Evolutionary conservation across 2,888 invertebrate species (phyloP), one percentile per base, ranked within the genome.

Genomic region (Rhorus exstirpatorius): DNA sequence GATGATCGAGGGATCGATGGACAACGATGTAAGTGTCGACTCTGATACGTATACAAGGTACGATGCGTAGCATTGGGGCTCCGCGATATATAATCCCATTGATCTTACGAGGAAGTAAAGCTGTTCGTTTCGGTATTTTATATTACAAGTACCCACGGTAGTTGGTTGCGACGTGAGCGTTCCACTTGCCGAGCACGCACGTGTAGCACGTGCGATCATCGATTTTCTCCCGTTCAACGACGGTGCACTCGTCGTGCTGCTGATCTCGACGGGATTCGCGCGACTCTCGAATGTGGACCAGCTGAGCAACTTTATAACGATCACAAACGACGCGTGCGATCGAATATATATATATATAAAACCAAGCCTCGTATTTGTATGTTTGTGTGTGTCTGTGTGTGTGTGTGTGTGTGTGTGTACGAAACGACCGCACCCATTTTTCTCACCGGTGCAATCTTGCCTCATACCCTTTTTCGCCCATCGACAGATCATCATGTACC

Each of bases 201-300:
- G 78, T 68, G 68, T 74, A 81, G 78, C 81, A 78, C 81, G 81
- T 74, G 81, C 78, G 78, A 81, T 81, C 81, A 81, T 78, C 81
- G 81, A 81, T 81, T 81, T 78, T 81, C 77, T 78, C 81, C 63
- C 38, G 55, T 31, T 24, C 55, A 46, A 17, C 46, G 17, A n/a
- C 31, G 6, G 35, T n/a, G 17, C 12, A 2, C 26, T 26, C 65
- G 46, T 8, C 60, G 19, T n/a, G n/a, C 49, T 14, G 14, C 26
- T n/a, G 53, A 41, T 35, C 44, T 38, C 68, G 60, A 55, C 61
- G 61, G 70, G 71, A 71, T 61, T 72, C 58, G 51, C 63, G 60
- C 76, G 67, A 51, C 35, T 38, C 10, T 26, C 68, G 77, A 53
- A 81, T 78, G 81, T 81, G 77, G 81, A 78, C 81, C 81, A 81